Evolutionary conservation across 2,113 vertebrate species (phyloP).

Genomic region (Neogale vison): DNA sequence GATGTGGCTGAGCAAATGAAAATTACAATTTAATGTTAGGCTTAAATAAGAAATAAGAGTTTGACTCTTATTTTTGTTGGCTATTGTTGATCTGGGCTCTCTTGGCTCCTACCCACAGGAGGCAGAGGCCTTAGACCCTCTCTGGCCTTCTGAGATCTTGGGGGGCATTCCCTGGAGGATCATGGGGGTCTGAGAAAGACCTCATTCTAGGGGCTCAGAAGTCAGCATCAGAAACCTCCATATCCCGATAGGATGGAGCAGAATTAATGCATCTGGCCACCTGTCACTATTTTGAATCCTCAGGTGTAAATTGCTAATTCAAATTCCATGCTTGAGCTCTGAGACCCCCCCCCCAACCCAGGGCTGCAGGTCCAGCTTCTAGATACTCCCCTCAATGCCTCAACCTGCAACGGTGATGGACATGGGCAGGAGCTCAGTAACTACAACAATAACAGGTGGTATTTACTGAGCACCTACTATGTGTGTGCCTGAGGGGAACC

Average conservation of each 20-base stretch:
- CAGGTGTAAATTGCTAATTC: neutral
- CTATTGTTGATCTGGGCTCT: neutral
- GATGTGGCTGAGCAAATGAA: conserved; percentile 79
- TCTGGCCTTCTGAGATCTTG: neutral
- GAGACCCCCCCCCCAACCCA: neutral
- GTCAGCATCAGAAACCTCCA: neutral
- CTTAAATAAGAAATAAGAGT: conserved; percentile 81
- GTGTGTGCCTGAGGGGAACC: neutral
- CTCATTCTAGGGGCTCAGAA: neutral
- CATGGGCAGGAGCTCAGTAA: neutral
- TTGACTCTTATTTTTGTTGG: conserved; percentile 21
- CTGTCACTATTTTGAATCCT: neutral
- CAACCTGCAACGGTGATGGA: neutral
- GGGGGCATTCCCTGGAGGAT: neutral
- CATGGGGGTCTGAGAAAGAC: neutral
- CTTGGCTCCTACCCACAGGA: neutral
- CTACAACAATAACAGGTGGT: neutral
- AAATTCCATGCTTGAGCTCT: neutral
- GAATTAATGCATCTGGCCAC: neutral
- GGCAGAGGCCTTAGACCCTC: neutral
- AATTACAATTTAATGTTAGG: conserved; percentile 79
- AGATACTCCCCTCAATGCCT: neutral
- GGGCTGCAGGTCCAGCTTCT: neutral
- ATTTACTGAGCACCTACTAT: neutral
- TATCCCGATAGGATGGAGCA: neutral